phyloP scores from a whole-genome alignment of 1,140 invertebrate species.

The Drosophila willistoni region DNA sequence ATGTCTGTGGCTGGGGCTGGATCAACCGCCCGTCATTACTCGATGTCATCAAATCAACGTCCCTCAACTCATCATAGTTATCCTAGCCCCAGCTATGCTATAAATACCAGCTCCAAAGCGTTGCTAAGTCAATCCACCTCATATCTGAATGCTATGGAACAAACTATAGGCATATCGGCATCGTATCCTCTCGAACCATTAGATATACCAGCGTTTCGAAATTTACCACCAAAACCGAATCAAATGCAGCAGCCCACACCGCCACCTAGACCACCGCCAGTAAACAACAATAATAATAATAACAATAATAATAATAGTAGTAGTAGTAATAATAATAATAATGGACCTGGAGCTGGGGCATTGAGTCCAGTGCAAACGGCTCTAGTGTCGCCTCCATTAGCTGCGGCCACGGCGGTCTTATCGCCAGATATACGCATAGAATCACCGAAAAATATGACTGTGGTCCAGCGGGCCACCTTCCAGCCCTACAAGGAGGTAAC shows the following conservation, averaged over 20 bases:
- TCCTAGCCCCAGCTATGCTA: slow-evolving; percentile 50
- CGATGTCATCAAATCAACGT: slow-evolving; percentile 70
- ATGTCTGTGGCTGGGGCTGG: slow-evolving; percentile 67
- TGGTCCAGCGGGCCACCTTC: slow-evolving; percentile 93
- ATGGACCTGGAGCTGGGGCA: slow-evolving; percentile 26
- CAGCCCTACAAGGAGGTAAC: slow-evolving; percentile 96
- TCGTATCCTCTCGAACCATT: slow-evolving; percentile 76
- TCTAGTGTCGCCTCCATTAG: slow-evolving; percentile 57
- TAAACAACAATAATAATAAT: slow-evolving; percentile 41
- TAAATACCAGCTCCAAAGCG: slow-evolving; percentile 54
- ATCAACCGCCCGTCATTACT: slow-evolving; percentile 57
- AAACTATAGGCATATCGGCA: slow-evolving; percentile 68
- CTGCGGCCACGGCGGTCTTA: slow-evolving; percentile 71
- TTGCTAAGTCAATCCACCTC: slow-evolving; percentile 78
- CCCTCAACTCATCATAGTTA: slow-evolving; percentile 37
- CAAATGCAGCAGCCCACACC: slow-evolving; percentile 70
- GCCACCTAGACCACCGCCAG: slow-evolving; percentile 81
- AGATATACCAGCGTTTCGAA: slow-evolving; percentile 61
- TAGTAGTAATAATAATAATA: slow-evolving; percentile 38
- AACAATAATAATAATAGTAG: slow-evolving; percentile 19
- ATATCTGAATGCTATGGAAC: slow-evolving; percentile 77
- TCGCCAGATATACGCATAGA: slow-evolving; percentile 86
- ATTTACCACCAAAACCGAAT: slow-evolving; percentile 71
- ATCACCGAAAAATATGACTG: slow-evolving; percentile 91
- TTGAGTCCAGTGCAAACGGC: slow-evolving; percentile 49